A percentile compares a stretch with the other conserved stretches of the same genome.
phyloP scores from a whole-genome alignment of 2,797 vertebrate genomes.

The Fistularia tabacaria region DNA sequence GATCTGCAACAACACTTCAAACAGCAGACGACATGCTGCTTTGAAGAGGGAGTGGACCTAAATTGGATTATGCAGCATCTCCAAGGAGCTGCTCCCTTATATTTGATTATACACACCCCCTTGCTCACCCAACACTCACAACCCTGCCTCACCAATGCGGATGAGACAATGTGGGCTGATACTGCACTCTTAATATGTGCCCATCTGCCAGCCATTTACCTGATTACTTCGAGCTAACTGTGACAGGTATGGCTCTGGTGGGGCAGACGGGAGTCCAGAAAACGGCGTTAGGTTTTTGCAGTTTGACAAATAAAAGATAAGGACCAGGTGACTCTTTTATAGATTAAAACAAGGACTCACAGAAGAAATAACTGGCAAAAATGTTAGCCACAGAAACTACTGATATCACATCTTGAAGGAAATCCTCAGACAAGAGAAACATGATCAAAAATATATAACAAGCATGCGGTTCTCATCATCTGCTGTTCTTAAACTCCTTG shows the following conservation, averaged over 20 bases:
- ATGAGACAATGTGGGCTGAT: conserved; percentile 41
- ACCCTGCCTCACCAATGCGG: conserved; percentile 25
- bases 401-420: conserved; percentile 4
- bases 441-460: neutral
- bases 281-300: conserved; percentile 24
- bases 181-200: conserved; percentile 41
- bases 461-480: conserved; percentile 24
- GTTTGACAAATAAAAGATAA: conserved; percentile 25
- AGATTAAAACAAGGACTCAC: conserved; percentile 16
- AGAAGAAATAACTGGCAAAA: neutral
- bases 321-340: conserved; percentile 15
- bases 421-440: conserved; percentile 9
- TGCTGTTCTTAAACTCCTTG: neutral
- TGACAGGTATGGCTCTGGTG: conserved; percentile 35
- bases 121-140: conserved; percentile 18
- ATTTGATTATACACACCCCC: conserved; percentile 69
- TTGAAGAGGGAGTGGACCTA: conserved; percentile 67
- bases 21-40: conserved; percentile 63
- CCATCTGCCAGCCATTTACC: conserved; percentile 68
- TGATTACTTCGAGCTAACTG: conserved; percentile 55
- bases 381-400: neutral
- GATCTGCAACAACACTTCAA: conserved; percentile 64
- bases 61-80: conserved; percentile 71
- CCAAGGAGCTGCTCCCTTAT: conserved; percentile 54
- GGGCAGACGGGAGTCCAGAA: conserved; percentile 40